These are phyloP conservation scores for Drosophila demipolita DNA, from an alignment of 2,888 invertebrate species.

Conservation along the genomic window DNA sequence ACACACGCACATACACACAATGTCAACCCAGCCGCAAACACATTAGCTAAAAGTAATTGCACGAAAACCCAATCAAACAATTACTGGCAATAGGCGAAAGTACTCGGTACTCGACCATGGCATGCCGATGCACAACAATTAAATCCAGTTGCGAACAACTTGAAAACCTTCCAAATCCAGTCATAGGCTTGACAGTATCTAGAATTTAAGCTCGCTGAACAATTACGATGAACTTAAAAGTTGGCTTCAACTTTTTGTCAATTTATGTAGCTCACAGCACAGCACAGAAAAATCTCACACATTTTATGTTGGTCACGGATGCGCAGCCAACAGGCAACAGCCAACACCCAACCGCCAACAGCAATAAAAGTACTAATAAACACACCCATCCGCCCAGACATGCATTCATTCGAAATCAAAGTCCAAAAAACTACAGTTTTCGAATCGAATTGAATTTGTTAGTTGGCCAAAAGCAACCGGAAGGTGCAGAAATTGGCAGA, in stretches of 20 bases:
- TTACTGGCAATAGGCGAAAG: conserved; percentile 35
- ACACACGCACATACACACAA: conserved; percentile 20
- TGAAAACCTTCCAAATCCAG: conserved; percentile 32
- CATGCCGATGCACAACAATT: conserved; percentile 26
- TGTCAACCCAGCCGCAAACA: conserved; percentile 19
- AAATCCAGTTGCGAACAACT: conserved; percentile 18
- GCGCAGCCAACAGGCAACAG: conserved; percentile 28
- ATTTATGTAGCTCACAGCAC: conserved; percentile 17
- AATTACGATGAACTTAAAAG: conserved; percentile 12
- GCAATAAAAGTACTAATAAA: conserved; percentile 1
- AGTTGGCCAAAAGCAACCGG: conserved; percentile 17
- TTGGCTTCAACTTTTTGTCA: conserved; percentile 10
- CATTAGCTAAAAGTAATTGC: conserved; percentile 9
- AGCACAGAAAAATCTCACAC: conserved; percentile 37
- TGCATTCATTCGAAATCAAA: conserved; percentile 19
- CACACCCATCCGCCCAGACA: conserved; percentile 25
- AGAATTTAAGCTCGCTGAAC: conserved; percentile 29
- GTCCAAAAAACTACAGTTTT: conserved; percentile 17
- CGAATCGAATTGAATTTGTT: not conserved
- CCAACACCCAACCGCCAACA: conserved; percentile 7
- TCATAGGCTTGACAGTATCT: conserved; percentile 37
- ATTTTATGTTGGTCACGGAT: conserved; percentile 47
- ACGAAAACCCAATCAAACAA: conserved; percentile 24
- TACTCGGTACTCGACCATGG: conserved; percentile 33
- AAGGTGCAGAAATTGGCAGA: conserved; percentile 60